Evolutionary conservation across 2,797 vertebrate species (phyloP), one percentile per base, ranked within the genome.

Genomic region (Halcyon leucocephala): DNA sequence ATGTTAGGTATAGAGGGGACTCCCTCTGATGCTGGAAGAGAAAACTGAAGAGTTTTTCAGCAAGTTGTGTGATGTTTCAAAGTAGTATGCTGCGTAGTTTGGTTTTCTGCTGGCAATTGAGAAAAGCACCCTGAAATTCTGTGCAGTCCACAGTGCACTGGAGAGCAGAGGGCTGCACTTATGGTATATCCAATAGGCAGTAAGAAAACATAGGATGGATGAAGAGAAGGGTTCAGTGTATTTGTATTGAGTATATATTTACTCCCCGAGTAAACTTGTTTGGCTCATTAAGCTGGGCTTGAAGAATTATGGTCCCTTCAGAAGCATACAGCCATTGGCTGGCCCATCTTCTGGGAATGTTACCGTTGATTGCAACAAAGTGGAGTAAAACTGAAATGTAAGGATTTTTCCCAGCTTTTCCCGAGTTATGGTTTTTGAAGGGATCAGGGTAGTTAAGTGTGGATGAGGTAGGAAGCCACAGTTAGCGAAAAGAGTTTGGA

Each of bases 111-210:
- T 44, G 16, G 14, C 9, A 10, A 58, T 77, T 49, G 37, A 58
- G 35, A 55, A 65, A 44, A 90, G 8, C 33, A 46, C 35, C 20
- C 18, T 54, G 35, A 21, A 65, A 55, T 12, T 19, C 61, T 37
- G 2, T 54, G 52, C 13, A 58, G 6, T 31, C 13, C 37, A 28
- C 29, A 0, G 0, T 20, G 22, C 33, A 22, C 4, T 54, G 58
- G 44, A 49, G 39, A 89, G 17, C 41, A 64, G 57, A 64, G 73
- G 26, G 37, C 35, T 60, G 37, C 14, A 48, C 46, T 57, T 55
- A 10, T 3, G 10, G 14, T 29, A 0, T 44, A 7, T 37, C 44
- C 7, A 11, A 16, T 14, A 54, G 55, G 18, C 41, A 77, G 14
- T 29, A 46, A n/a, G 33, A 76, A 79, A 82, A 14, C 15, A 60